Conservation (phyloP, 2,888 invertebrate genomes). For the Eupsilia transversa region DNA sequence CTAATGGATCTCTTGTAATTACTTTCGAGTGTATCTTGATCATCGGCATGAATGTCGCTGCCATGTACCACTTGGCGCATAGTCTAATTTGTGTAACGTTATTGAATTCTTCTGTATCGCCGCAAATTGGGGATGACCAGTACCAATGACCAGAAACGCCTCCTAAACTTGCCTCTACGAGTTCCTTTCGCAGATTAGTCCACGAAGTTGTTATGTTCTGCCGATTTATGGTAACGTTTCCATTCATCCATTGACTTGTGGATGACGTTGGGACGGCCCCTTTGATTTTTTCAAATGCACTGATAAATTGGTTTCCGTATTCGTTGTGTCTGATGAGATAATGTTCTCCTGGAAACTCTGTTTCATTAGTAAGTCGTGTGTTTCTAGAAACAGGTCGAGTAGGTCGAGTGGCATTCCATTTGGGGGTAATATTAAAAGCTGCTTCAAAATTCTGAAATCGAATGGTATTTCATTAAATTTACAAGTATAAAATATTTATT, state of each 20-base stretch:
- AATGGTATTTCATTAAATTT: neutral
- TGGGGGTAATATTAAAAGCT: conserved; percentile 87
- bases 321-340: conserved; percentile 89
- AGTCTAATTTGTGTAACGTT: conserved; percentile 81
- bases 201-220: conserved; percentile 91
- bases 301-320: conserved; percentile 89
- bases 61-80: conserved; percentile 93
- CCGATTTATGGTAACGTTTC: conserved; percentile 78
- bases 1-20: conserved; percentile 83
- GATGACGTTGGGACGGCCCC: conserved; percentile 72
- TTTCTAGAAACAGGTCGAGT: conserved; percentile 5
- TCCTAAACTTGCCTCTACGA: conserved; percentile 87
- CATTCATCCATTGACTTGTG: conserved; percentile 81
- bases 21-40: conserved; percentile 87
- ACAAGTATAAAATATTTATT: neutral
- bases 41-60: conserved; percentile 92
- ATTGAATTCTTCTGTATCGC: conserved; percentile 87
- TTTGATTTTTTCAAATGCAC: conserved; percentile 73
- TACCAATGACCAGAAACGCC: conserved; percentile 88
- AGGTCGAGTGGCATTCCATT: conserved; percentile 84
- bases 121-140: conserved; percentile 90
- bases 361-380: conserved; percentile 70
- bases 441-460: conserved; percentile 79
- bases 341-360: conserved; percentile 69
- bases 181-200: conserved; percentile 89